Percentiles rank a stretch among this genome's conserved stretches.
phyloP scores from a whole-genome alignment of 1,140 invertebrate genomes.

The Antheraea pernyi region DNA sequence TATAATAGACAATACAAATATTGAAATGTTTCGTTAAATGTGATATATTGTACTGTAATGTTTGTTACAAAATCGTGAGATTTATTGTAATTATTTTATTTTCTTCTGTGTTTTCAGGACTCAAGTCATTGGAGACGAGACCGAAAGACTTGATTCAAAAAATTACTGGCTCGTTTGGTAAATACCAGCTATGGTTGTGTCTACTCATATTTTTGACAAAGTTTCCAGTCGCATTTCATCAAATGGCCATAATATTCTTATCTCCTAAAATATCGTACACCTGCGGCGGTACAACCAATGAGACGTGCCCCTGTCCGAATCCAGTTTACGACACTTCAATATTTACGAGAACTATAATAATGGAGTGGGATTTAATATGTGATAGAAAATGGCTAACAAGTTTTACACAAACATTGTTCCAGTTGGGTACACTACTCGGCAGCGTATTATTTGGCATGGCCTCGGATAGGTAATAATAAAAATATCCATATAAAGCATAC shows the following conservation, averaged over 20 bases:
- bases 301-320: constrained; percentile 76
- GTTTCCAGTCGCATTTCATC: constrained; percentile 86
- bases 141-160: constrained; percentile 71
- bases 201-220: constrained; percentile 83
- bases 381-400: constrained; percentile 81
- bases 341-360: constrained; percentile 85
- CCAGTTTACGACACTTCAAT: constrained; percentile 81
- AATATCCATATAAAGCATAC: constrained; percentile 6
- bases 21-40: no score
- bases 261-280: constrained; percentile 78
- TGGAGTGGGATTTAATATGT: constrained; percentile 88
- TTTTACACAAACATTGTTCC: constrained; percentile 82
- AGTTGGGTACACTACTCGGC: constrained; percentile 69
- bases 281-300: constrained; percentile 54
- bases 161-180: constrained; percentile 83
- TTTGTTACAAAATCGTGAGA: background rate
- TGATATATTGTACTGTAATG: background rate
- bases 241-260: constrained; percentile 83
- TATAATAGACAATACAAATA: no score
- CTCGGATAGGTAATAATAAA: constrained; percentile 66
- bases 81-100: background rate
- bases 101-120: constrained; percentile 33
- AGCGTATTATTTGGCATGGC: no score
- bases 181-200: constrained; percentile 84
- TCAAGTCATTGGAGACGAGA: constrained; percentile 14